A percentile compares a stretch with the other conserved stretches of the same genome.
These are phyloP conservation scores for Ictidomys tridecemlineatus DNA, from an alignment of 2,113 vertebrate species.

Conservation along the genomic window DNA sequence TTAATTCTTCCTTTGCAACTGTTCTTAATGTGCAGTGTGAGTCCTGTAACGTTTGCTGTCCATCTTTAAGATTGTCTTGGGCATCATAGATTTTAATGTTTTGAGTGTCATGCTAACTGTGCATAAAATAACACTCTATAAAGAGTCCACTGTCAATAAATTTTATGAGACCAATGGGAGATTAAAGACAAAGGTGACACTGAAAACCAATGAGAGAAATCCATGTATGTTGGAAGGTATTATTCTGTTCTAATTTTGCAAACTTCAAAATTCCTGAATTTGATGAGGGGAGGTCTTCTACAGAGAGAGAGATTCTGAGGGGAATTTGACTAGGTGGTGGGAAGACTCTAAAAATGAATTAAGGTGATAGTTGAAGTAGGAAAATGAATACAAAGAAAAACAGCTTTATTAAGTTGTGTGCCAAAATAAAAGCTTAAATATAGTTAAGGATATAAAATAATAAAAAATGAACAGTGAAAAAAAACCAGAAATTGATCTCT, in stretches of 20 bases:
- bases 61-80: neutral
- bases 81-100: neutral
- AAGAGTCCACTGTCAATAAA: neutral
- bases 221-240: neutral
- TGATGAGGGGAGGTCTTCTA: neutral
- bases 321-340: neutral
- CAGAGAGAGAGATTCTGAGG: neutral
- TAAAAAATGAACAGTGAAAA: neutral
- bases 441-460: neutral
- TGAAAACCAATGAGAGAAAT: neutral
- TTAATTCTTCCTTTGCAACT: neutral
- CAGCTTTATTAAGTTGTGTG: neutral
- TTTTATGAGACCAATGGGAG: neutral
- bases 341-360: neutral
- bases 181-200: neutral
- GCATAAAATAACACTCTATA: slow-evolving; percentile 13
- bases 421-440: neutral
- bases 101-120: neutral
- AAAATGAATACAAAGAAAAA: neutral
- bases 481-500: neutral
- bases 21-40: neutral
- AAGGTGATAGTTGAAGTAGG: neutral
- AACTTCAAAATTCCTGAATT: neutral
- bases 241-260: neutral
- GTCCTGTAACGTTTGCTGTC: neutral